Evolutionary conservation across 2,113 vertebrate species (phyloP).

Genomic region (Myiozetetes cayanensis): DNA sequence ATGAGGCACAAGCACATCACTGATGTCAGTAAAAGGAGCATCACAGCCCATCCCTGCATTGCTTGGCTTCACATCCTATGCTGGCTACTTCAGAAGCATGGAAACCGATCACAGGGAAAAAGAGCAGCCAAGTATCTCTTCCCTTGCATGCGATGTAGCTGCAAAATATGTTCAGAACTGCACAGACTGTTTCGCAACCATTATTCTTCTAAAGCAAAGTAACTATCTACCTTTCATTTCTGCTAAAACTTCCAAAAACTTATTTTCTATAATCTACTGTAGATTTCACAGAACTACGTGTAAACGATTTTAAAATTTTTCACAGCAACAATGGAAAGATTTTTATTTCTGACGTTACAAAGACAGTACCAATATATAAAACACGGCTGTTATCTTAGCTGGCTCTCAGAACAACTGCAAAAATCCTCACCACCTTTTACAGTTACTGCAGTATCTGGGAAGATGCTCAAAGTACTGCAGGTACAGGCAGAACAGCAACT

Average conservation of each 20-base stretch:
- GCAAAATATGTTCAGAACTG: not conserved
- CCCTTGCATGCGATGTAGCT: not conserved
- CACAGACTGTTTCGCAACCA: not conserved
- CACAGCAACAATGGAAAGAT: not conserved
- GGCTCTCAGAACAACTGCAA: not conserved
- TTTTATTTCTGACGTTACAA: not conserved
- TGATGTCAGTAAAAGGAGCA: not conserved
- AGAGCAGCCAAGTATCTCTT: not conserved
- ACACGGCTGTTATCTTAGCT: not conserved
- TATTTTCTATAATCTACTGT: not conserved
- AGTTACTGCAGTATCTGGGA: not conserved
- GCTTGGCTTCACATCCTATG: not conserved
- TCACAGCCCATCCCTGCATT: not conserved
- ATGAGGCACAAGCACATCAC: not conserved
- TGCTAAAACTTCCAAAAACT: not conserved
- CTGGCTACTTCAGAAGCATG: not conserved
- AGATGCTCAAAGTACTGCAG: not conserved
- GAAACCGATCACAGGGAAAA: not conserved
- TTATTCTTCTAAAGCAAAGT: not conserved
- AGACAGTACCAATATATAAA: not conserved
- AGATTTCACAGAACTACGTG: not conserved
- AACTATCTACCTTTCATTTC: not conserved
- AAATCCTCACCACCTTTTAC: not conserved
- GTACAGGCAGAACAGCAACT: not conserved
- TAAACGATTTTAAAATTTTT: not conserved